These are phyloP conservation scores for Tragelaphus imberbis DNA, from an alignment of 2,113 vertebrate genomes.

Conservation along the genomic window DNA sequence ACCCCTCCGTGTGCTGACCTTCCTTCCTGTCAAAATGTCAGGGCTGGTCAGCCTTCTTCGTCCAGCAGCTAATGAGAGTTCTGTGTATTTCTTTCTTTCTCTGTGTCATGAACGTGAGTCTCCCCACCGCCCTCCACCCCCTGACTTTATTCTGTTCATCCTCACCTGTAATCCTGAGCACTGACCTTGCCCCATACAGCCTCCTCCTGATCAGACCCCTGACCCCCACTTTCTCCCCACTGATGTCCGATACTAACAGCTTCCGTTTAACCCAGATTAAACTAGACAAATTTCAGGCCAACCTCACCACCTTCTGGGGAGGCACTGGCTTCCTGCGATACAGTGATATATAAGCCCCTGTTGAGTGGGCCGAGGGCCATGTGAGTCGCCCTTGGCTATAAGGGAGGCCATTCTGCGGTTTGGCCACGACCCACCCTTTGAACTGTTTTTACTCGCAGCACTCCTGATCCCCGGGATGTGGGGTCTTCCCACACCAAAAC, in stretches of 20 bases:
- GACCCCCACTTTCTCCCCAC: neutral
- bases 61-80: neutral
- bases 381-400: neutral
- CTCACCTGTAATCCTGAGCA: neutral
- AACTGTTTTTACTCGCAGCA: neutral
- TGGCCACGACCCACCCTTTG: neutral
- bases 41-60: neutral
- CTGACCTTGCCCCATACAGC: accelerated
- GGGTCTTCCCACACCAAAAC: neutral
- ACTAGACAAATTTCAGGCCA: neutral
- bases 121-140: neutral
- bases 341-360: neutral
- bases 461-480: neutral
- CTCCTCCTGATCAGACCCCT: neutral
- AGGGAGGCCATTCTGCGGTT: neutral
- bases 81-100: neutral
- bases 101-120: neutral
- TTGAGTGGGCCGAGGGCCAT: neutral
- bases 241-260: neutral
- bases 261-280: neutral
- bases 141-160: neutral
- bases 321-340: neutral
- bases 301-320: neutral
- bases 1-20: neutral
- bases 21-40: neutral